Percentiles rank a stretch among this genome's conserved stretches.
These are phyloP conservation scores for Tetraodon nigroviridis DNA, from an alignment of 2,113 vertebrate genomes.

Conservation along the genomic window DNA sequence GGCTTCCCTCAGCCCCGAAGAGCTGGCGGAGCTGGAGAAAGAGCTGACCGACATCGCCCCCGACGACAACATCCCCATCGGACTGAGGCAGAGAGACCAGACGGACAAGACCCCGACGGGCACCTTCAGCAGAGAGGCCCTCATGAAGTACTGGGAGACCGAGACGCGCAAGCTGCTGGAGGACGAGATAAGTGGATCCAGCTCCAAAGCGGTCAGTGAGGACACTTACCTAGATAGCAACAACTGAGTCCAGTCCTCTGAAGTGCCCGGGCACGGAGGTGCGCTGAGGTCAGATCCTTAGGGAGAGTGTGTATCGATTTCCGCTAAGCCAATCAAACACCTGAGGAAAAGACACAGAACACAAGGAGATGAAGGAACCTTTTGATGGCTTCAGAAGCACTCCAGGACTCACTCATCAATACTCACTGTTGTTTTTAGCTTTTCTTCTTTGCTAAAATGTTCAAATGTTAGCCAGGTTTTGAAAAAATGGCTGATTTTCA, in stretches of 20 bases:
- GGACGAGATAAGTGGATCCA: conserved; percentile 77
- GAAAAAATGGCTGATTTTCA: neutral
- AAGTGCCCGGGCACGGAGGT: no score
- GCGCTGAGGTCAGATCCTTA: neutral
- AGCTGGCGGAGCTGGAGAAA: conserved; percentile 91
- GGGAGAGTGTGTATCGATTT: no score
- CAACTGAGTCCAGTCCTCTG: no score
- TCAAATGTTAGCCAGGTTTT: neutral
- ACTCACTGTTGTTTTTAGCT: no score
- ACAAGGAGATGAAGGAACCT: no score
- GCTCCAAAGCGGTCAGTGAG: conserved; percentile 66
- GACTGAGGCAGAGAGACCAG: conserved; percentile 90
- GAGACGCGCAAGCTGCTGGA: conserved; percentile 91
- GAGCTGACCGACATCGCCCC: conserved; percentile 93
- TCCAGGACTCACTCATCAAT: no score
- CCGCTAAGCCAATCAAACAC: no score
- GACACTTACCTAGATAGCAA: conserved; percentile 8
- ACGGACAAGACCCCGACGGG: conserved; percentile 92
- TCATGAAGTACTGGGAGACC: conserved; percentile 96
- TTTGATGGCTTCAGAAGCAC: no score
- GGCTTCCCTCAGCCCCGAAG: conserved; percentile 88
- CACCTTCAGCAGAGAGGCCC: conserved; percentile 90
- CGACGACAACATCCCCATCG: conserved; percentile 84
- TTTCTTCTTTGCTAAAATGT: neutral
- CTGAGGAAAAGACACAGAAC: no score